Base-by-base conservation (phyloP, 2,113 vertebrate species). In the Abramis brama region DNA sequence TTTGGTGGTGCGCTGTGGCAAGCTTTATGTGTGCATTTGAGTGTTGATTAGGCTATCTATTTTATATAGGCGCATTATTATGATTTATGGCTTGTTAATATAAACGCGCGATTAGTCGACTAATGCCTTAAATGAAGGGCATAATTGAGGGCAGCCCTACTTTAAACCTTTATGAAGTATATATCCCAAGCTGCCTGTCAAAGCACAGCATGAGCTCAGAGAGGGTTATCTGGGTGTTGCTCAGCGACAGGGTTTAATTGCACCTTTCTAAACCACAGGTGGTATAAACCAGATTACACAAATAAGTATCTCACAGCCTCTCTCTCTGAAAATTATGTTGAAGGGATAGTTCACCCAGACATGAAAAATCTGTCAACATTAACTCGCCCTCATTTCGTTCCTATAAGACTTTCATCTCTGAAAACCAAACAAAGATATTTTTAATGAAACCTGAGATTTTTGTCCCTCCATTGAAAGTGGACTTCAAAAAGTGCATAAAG, bases 231-330 rank as follows among this genome's bases (percentile, higher is more conserved):
- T 86, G 82, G 23, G 30, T 74, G 45, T 47, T 70, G 77, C 52
- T 77, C 74, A 83, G 71, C 50, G 50, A 85, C 30, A 68, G 66
- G 83, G 60, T 33, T 43, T 17, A 45, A 84, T 86, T 55, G 77
- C 68, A 68, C 83, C 82, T 81, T 83, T 83, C 7, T 70, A 73
- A 60, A 64, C 50, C 52, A 73, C 78, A 43, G 45, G 83, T 85
- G 86, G 79, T 74, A 11, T 86, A 89, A 88, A 89, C 47, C 27
- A 84, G 78, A 85, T 87, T 45, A 17, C 79, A 30, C 6, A 33
- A 79, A 83, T 39, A 79, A 83, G 45, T 30, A 27, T 47, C 75
- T 30, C 57, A 79, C 36, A 74, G 17, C 7, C 7, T 57, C 6
- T 43, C 43, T 39, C 19, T 45, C 23, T 9, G 11, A 2, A 43